These are phyloP conservation scores for Lasioglossum baleicum DNA, from an alignment of 1,140 invertebrate species.

Conservation along the genomic window DNA sequence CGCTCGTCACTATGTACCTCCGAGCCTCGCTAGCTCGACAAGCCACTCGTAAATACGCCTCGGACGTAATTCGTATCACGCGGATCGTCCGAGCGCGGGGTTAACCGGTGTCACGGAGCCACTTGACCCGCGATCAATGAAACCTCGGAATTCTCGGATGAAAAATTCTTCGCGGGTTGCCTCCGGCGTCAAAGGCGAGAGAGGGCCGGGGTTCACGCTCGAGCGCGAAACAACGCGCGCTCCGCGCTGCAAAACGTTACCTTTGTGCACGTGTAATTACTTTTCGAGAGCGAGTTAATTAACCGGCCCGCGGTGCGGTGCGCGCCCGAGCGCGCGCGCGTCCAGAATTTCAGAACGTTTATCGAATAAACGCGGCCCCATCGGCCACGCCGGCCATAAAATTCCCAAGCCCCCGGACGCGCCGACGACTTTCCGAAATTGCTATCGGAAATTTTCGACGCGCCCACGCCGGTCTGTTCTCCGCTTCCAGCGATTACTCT, in stretches of 20 bases:
- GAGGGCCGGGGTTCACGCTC: slow-evolving; percentile 22
- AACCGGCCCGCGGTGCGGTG: background rate
- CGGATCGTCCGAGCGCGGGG: slow-evolving; percentile 54
- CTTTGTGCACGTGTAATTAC: background rate
- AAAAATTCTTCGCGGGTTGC: slow-evolving; percentile 43
- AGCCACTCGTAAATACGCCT: slow-evolving; percentile 24
- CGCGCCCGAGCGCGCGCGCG: background rate
- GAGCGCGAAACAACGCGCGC: background rate
- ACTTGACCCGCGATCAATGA: slow-evolving; percentile 67
- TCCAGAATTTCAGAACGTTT: background rate
- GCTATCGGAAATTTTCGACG: background rate
- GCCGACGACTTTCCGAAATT: background rate
- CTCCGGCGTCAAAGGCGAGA: slow-evolving; percentile 12
- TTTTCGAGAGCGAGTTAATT: slow-evolving; percentile 1
- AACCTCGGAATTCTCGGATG: slow-evolving; percentile 64
- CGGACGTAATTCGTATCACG: slow-evolving; percentile 54
- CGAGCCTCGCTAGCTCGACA: no score
- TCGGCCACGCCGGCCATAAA: background rate
- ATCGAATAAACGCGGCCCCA: background rate
- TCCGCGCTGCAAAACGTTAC: background rate
- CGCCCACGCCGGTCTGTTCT: no score
- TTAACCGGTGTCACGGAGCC: slow-evolving; percentile 62
- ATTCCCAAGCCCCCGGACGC: background rate
- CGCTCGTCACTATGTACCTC: no score
- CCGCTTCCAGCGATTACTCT: no score